phyloP scores from a whole-genome alignment of 2,888 invertebrate species.

The Agriopis leucophaearia region DNA sequence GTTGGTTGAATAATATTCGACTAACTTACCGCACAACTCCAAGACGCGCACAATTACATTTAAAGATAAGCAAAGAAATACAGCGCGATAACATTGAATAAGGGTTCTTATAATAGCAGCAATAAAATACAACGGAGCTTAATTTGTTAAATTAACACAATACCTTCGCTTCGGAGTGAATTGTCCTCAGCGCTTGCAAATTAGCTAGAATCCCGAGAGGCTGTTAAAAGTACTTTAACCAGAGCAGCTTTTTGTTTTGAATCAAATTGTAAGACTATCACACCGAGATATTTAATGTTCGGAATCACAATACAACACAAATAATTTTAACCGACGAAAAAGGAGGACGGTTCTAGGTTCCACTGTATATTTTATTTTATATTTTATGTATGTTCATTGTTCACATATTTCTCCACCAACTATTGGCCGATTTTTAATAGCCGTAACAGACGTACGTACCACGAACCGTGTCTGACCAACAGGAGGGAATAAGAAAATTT shows the following conservation, averaged over 20 bases:
- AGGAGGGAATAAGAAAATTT: too few relatives aligned
- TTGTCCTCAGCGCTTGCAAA: conserved; percentile 37
- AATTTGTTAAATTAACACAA: conserved; percentile 47
- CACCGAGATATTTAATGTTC: not conserved
- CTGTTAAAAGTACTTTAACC: conserved; percentile 26
- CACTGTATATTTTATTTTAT: too few relatives aligned
- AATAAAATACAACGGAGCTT: conserved; percentile 40
- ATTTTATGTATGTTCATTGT: too few relatives aligned
- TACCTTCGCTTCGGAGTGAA: conserved; percentile 40
- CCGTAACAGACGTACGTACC: too few relatives aligned
- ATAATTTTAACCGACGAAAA: too few relatives aligned
- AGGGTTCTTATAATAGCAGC: conserved; percentile 29
- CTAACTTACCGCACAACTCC: not conserved
- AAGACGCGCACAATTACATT: conserved; percentile 7
- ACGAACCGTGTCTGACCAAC: too few relatives aligned
- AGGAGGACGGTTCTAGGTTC: too few relatives aligned
- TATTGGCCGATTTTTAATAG: too few relatives aligned
- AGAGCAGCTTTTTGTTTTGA: conserved; percentile 27
- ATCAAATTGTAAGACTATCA: not conserved
- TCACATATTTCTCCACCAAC: too few relatives aligned
- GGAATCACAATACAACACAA: too few relatives aligned
- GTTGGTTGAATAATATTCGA: not conserved
- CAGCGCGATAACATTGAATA: conserved; percentile 22
- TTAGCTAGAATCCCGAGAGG: conserved; percentile 39
- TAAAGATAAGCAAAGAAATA: conserved; percentile 18